phyloP scores from a whole-genome alignment of 2,113 vertebrate genomes.

The Tor tambroides region DNA sequence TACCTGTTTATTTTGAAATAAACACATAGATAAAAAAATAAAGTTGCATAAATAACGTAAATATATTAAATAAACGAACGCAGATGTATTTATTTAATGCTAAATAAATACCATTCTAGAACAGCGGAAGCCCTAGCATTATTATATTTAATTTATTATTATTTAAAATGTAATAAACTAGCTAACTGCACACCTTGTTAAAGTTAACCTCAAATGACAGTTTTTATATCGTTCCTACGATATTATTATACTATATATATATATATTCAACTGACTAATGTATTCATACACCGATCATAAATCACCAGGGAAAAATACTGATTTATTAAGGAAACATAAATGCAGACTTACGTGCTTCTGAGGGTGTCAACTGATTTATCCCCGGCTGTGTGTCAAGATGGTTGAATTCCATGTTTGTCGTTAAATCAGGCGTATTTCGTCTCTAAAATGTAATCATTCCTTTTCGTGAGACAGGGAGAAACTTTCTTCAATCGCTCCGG shows the following conservation, averaged over 20 bases:
- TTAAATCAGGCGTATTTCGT: conserved; percentile 66
- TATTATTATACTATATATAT: no score
- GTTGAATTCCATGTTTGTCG: conserved; percentile 67
- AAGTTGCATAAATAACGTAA: neutral
- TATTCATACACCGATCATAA: no score
- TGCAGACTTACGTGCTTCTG: conserved; percentile 71
- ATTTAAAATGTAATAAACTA: neutral
- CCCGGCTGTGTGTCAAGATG: conserved; percentile 64
- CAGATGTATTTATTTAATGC: neutral
- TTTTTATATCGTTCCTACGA: neutral
- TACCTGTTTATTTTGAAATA: neutral
- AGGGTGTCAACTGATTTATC: conserved; percentile 52
- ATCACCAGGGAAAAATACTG: neutral
- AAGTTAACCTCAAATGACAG: neutral
- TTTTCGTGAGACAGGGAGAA: conserved; percentile 56
- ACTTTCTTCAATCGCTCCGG: conserved; percentile 65
- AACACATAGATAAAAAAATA: neutral
- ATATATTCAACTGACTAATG: no score
- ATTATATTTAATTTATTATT: neutral
- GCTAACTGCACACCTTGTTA: neutral
- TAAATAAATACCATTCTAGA: neutral
- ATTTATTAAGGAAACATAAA: neutral
- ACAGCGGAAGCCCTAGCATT: neutral
- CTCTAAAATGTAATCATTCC: conserved; percentile 72
- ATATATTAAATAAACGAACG: neutral